Evolutionary conservation across 2,888 invertebrate genomes (phyloP), one percentile per base, ranked within the genome.

Genomic region (Aelia acuminata): DNA sequence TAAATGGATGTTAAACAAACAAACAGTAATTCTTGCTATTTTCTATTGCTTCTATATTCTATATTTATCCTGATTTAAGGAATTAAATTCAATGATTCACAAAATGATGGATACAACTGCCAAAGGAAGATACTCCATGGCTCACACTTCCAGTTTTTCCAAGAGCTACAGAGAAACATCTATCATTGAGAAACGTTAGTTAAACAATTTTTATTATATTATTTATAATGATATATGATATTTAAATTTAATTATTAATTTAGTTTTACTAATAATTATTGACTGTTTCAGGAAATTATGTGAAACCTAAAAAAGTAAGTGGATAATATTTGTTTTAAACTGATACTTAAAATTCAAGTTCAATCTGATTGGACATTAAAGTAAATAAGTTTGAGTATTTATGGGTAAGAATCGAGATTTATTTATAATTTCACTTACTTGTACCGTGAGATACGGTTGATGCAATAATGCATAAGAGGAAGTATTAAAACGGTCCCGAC

Each of bases 261-360:
- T 35, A 70, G 22, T 39, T 39, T 39, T 70, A 20, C 39, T 22
- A 22, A n/a, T 43, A 80, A 43, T 43, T 3, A 43, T n/a, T 80
- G 11, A 43, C 13, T 3, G 8, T 80, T 80, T 47, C 80, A 80
- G 80, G 43, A 80, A 47, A n/a, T 80, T 47, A 43, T 43, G 3
- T 10, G n/a, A 47, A 43, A 80, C 3, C 80, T 80, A n/a, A n/a
- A n/a, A 80, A 13, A 47, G 80, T 80, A 80, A 80, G 80, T 47
- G 20, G 3, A 20, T 5, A n/a, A n/a, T n/a, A n/a, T n/a, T n/a
- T n/a, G n/a, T n/a, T n/a, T n/a, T n/a, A n/a, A n/a, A n/a, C n/a
- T n/a, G n/a, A n/a, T n/a, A n/a, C n/a, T n/a, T n/a, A n/a, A n/a
- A n/a, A n/a, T n/a, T n/a, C n/a, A n/a, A n/a, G n/a, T n/a, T n/a